A percentile compares a stretch with the other conserved stretches of the same genome.
Evolutionary conservation across 2,888 invertebrate species (phyloP).

Genomic region (Trissonchulus sp.): DNA sequence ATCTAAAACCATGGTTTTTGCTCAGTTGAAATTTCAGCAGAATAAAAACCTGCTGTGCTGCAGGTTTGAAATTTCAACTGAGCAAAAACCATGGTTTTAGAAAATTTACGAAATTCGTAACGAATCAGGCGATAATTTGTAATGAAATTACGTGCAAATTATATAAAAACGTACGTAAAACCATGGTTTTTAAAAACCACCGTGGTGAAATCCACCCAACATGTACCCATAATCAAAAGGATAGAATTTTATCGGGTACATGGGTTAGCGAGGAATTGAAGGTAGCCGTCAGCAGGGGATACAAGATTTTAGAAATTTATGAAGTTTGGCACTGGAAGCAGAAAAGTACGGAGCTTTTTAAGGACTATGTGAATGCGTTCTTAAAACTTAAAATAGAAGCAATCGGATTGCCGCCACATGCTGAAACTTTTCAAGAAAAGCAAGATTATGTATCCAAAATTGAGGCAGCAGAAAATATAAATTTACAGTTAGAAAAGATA

Average conservation of each 20-base stretch:
- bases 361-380: not conserved
- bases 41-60: no score
- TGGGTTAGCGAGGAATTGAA: conserved; percentile 40
- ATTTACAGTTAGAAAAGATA: conserved; percentile 34
- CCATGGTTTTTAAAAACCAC: no score
- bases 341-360: not conserved
- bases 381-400: not conserved
- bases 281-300: not conserved
- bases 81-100: no score
- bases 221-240: not conserved
- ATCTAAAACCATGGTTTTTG: no score
- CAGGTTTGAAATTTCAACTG: no score
- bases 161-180: no score
- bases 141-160: no score
- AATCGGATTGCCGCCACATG: conserved; percentile 40
- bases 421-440: conserved; percentile 37
- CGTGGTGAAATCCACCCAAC: not conserved
- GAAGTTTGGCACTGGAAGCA: conserved; percentile 43
- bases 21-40: no score
- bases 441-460: conserved; percentile 38
- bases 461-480: conserved; percentile 38
- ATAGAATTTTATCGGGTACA: not conserved
- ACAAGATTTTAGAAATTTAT: conserved; percentile 37
- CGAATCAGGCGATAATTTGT: no score
- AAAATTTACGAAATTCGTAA: no score